phyloP scores from a whole-genome alignment of 2,113 vertebrate species.

The Oxyruncus cristatus region DNA sequence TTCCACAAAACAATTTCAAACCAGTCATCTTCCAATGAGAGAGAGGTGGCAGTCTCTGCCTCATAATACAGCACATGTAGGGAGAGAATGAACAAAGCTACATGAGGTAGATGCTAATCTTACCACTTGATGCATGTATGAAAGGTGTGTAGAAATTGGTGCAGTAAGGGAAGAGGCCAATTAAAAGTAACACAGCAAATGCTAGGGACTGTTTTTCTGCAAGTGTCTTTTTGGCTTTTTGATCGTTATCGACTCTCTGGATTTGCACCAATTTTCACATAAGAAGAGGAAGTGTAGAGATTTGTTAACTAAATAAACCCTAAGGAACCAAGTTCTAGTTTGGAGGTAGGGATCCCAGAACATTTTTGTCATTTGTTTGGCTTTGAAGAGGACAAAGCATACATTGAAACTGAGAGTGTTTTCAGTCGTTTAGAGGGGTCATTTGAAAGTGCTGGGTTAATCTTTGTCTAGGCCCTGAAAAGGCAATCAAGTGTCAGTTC shows the following conservation, averaged over 20 bases:
- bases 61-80: background rate
- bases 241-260: background rate
- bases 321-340: background rate
- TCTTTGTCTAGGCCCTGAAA: constrained; percentile 23
- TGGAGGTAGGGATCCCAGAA: background rate
- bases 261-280: background rate
- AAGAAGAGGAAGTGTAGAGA: background rate
- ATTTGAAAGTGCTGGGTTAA: constrained; percentile 11
- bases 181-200: background rate
- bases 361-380: background rate
- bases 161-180: background rate
- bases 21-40: background rate
- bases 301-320: background rate
- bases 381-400: background rate
- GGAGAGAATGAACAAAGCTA: background rate
- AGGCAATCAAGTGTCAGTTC: background rate
- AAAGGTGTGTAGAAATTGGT: background rate
- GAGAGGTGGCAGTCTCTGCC: background rate
- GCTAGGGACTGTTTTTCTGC: background rate
- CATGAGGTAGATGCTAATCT: background rate
- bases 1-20: background rate
- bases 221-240: background rate
- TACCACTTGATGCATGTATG: background rate
- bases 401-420: background rate
- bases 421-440: background rate